Conservation (phyloP, 2,797 vertebrate species). For the Pseudochromis fuscus region DNA sequence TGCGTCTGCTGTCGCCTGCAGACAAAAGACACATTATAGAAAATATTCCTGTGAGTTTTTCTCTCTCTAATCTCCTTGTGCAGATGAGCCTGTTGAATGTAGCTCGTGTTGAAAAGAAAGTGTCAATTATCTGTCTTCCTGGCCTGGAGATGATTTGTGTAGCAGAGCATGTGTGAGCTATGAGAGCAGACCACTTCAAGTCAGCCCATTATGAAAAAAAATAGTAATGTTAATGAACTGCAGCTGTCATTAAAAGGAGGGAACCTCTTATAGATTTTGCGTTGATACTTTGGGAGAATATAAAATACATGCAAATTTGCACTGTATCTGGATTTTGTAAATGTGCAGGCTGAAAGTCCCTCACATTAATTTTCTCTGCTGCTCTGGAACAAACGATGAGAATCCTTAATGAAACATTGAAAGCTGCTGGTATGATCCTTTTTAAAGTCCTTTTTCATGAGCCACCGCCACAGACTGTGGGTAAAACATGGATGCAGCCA, state of each 20-base stretch:
- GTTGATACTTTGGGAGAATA: neutral
- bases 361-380: neutral
- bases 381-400: neutral
- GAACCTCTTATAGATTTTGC: no score
- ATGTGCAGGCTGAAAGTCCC: neutral
- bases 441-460: no score
- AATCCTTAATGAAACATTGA: neutral
- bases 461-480: no score
- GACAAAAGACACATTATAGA: neutral
- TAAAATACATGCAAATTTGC: neutral
- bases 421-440: no score
- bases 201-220: neutral
- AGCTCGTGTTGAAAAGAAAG: neutral
- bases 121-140: conserved; percentile 9
- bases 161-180: neutral
- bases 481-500: no score
- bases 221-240: neutral
- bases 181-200: neutral
- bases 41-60: neutral
- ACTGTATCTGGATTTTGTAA: neutral
- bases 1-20: neutral
- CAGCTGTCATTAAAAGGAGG: neutral
- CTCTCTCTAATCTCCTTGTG: rapidly evolving
- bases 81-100: conserved; percentile 1
- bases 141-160: neutral